Evolutionary conservation across 2,888 invertebrate species (phyloP), one percentile per base, ranked within the genome.

Genomic region (Metalampra italica): DNA sequence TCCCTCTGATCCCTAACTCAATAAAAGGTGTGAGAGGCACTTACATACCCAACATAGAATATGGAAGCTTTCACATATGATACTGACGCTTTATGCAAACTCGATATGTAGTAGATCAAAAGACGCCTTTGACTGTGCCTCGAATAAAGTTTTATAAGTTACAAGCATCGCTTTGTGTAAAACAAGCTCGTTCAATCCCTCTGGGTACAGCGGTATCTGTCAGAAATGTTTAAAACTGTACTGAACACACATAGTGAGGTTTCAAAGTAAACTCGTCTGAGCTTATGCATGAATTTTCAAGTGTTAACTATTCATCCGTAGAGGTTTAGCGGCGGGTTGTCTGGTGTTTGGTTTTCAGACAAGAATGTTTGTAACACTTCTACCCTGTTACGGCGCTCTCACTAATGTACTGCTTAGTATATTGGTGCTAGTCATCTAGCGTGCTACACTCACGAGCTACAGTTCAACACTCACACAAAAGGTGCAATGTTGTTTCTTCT

Each of bases 221-320:
- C 59, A 53, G 50, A 63, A 36, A 57, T 61, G 64, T 66, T 64
- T 55, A 55, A 41, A 64, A 67, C 62, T 55, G 41, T 32, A 46
- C 60, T 50, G 53, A 56, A 54, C 14, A 43, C 37, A 43, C 66
- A 69, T 71, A 71, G 72, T 72, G 71, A 55, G 59, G 46, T 53
- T 55, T 63, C 59, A 55, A 45, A 53, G 51, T 47, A 60, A 64
- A 66, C 64, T 59, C 53, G 57, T 58, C 62, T 60, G 61, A 68
- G 68, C 67, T 73, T 7, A 32, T 22, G 22, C 22, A 22, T 22
- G 22, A 22, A 22, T 22, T 22, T 68, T 66, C 63, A 65, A 70
- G 66, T 66, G 61, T 60, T 62, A 71, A 68, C 70, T 50, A 45
- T 46, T 14, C 39, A 39, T 29, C 43, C 48, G 22, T 40, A 15